phyloP scores from a whole-genome alignment of 2,113 vertebrate species.

The Chauna torquata region DNA sequence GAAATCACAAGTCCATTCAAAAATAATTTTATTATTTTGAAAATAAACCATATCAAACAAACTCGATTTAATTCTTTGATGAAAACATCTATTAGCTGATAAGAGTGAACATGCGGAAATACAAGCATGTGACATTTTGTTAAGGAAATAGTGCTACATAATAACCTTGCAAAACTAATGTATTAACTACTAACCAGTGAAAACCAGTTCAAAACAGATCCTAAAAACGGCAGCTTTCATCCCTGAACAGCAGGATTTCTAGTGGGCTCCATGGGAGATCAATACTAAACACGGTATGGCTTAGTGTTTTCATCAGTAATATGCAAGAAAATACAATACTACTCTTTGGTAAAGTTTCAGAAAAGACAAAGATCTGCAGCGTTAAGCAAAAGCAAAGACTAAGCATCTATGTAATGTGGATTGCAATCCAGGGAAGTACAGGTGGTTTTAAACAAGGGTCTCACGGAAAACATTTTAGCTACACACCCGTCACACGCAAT shows the following conservation, averaged over 20 bases:
- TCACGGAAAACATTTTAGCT: neutral
- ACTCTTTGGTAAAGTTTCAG: neutral
- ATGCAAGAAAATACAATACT: neutral
- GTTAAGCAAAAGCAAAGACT: neutral
- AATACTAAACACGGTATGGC: accelerated
- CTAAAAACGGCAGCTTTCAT: neutral
- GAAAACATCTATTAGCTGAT: neutral
- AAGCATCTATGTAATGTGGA: neutral
- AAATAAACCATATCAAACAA: neutral
- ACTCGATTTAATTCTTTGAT: neutral
- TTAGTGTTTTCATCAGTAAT: neutral
- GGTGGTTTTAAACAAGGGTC: accelerated
- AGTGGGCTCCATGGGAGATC: neutral
- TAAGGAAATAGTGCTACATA: neutral
- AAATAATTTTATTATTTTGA: neutral
- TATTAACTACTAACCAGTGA: neutral
- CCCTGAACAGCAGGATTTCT: neutral
- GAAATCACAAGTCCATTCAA: neutral
- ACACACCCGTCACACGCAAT: accelerated
- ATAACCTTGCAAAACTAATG: neutral
- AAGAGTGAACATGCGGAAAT: neutral
- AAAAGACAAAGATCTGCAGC: neutral
- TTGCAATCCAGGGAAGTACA: accelerated
- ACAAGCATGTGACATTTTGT: neutral
- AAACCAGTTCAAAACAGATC: neutral